Base-by-base conservation (phyloP, 2,888 invertebrate species). In the Liodrosophila aerea region DNA sequence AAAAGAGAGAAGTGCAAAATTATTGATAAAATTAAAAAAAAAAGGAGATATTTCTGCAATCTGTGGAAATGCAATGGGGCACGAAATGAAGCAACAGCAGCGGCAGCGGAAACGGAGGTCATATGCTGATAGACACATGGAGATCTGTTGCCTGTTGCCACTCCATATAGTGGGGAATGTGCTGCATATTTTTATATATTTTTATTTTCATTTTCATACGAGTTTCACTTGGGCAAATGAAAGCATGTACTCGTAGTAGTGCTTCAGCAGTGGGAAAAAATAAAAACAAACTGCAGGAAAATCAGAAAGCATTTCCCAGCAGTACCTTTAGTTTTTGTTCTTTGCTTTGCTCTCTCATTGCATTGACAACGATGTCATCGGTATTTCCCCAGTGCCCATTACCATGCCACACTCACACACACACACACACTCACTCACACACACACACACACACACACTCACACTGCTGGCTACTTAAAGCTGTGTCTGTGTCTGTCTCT, bases 381-480 rank as follows among this genome's bases (percentile, higher is more conserved):
- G 15, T 59, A 36, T 51, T 56, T 50, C 33, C 51, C 47, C 41
- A 66, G 29, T 47, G 57, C 50, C 73, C 73, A 70, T 62, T 67
- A 61, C 66, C 52, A 59, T 68, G 53, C 49, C 51, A 49, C 66
- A 72, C 75, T 75, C 52, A n/a, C n/a, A n/a, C n/a, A n/a, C n/a
- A n/a, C n/a, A n/a, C n/a, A n/a, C n/a, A n/a, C n/a, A n/a, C n/a
- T n/a, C n/a, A n/a, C n/a, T n/a, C n/a, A n/a, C n/a, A n/a, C n/a
- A n/a, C n/a, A n/a, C n/a, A n/a, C n/a, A n/a, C n/a, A n/a, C n/a
- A n/a, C n/a, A n/a, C n/a, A n/a, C n/a, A n/a, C n/a, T n/a, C n/a
- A n/a, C n/a, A n/a, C n/a, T n/a, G n/a, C n/a, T n/a, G 66, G 66
- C 58, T 69, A 73, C 70, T 70, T 70, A 73, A 59, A 52, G 66